These are phyloP conservation scores for Dendrocopos noguchii DNA, from an alignment of 2,113 vertebrate genomes.

Conservation along the genomic window DNA sequence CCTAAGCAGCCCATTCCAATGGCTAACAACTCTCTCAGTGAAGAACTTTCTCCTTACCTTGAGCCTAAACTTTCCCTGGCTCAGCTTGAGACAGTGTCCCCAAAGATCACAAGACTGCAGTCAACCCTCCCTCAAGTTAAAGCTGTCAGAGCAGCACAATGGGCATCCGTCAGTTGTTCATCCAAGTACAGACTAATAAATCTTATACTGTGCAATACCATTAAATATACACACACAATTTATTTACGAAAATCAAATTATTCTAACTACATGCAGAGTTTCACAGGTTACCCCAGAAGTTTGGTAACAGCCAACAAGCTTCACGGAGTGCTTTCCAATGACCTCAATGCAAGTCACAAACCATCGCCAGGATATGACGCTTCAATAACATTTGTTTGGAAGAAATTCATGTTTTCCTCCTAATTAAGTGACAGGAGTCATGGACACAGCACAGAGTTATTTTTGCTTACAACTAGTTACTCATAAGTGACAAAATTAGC, in stretches of 20 bases:
- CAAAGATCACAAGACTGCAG: background rate
- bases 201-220: background rate
- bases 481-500: background rate
- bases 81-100: too few relatives aligned
- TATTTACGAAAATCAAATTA: background rate
- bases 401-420: background rate
- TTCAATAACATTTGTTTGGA: background rate
- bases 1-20: too few relatives aligned
- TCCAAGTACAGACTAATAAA: background rate
- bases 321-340: background rate
- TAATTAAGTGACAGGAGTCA: background rate
- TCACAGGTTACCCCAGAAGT: background rate
- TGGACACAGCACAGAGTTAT: background rate
- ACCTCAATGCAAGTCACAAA: background rate
- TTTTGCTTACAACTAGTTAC: background rate
- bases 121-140: background rate
- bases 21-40: too few relatives aligned
- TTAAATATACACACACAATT: background rate
- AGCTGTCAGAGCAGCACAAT: background rate
- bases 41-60: too few relatives aligned
- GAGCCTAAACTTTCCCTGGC: too few relatives aligned
- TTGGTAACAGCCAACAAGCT: background rate
- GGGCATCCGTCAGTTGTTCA: background rate
- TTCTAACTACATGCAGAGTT: fast-evolving
- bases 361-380: fast-evolving